Percentiles rank a stretch among this genome's conserved stretches.
Conservation (phyloP, 2,888 invertebrate species). For the Prosapia bicincta region DNA sequence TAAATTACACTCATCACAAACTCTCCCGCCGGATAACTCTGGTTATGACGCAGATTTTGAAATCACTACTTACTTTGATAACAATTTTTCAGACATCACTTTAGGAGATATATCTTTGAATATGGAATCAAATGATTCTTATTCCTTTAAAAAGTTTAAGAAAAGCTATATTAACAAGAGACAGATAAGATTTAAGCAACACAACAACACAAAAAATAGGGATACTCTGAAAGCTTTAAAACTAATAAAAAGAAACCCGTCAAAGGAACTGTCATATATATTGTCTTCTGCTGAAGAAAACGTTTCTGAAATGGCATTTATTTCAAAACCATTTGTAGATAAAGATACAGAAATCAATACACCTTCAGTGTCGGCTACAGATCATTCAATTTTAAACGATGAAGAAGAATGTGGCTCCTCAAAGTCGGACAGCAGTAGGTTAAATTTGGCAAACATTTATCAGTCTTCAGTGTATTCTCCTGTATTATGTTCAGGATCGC, state of each 20-base stretch:
- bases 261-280: background rate
- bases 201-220: background rate
- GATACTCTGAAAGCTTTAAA: too few relatives aligned
- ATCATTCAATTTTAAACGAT: background rate
- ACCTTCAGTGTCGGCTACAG: background rate
- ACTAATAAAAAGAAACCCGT: background rate
- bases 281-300: background rate
- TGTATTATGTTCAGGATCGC: background rate
- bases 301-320: background rate
- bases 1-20: background rate
- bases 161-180: background rate
- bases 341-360: background rate
- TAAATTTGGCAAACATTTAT: background rate
- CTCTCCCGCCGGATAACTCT: background rate
- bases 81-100: background rate
- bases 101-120: background rate
- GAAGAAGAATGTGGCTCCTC: background rate
- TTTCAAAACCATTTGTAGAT: conserved; percentile 14
- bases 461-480: background rate
- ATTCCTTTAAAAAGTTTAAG: background rate
- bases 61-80: background rate
- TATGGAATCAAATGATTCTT: background rate
- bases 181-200: background rate
- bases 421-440: background rate
- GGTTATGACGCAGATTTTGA: background rate